Base-by-base conservation (phyloP, 2,888 invertebrate species). In the Polydrusus tereticollis region DNA sequence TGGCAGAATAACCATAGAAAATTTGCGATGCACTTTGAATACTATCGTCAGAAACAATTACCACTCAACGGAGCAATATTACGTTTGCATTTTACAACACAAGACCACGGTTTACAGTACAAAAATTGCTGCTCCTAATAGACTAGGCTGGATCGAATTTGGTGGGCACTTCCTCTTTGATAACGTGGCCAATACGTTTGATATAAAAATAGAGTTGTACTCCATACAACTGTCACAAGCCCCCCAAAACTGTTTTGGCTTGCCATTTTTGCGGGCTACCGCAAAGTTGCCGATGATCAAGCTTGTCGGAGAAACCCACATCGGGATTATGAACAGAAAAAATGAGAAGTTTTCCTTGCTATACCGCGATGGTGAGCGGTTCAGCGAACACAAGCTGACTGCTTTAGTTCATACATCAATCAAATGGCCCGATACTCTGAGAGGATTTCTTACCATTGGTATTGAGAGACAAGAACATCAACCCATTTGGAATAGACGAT, bases 401-500 rank as follows among this genome's bases (percentile, higher is more conserved):
- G 60, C 68, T 0, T 50, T 60, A 0, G 16, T 68, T 12, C 47
- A 36, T 10, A 45, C 50, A n/a, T 36, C 26, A 6, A 41, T 68
- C 3, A 47, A 38, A 18, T 68, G 68, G 68, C 68, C 68, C 7
- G 41, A 50, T 21, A 21, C 50, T 1, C 23, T 47, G 2, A 59
- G 18, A n/a, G 60, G 52, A 10, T 60, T 60, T 26, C 12, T 68
- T 3, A 60, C 50, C 0, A 29, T 68, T 36, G 68, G 68, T 2
- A 60, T 47, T 6, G 68, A 58, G 12, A 60, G 41, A 60, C 26
- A 21, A 14, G 38, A 38, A 10, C 36, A 52, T 0, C 52, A 36
- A 12, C 47, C 59, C n/a, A 50, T 60, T n/a, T 68, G 68, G 68
- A 68, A 68, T 14, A 6, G 50, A 20, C 14, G 60, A 38, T 68